Conservation (phyloP, 2,888 invertebrate species). For the Cataglyphis rosenhaueri region DNA sequence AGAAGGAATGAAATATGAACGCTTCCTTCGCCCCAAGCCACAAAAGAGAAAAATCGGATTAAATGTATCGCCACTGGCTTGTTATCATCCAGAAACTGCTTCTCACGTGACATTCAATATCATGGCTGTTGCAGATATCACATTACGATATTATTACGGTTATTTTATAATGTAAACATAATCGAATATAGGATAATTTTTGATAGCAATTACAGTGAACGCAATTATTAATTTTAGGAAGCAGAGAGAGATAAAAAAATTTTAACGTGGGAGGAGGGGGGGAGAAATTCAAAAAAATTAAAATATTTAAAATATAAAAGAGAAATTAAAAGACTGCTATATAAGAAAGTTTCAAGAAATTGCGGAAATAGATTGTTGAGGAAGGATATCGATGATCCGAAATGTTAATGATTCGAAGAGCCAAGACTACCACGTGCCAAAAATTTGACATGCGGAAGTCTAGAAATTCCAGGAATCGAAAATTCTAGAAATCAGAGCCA, state of each 20-base stretch:
- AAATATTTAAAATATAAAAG: neutral
- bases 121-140: neutral
- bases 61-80: slow-evolving; percentile 13
- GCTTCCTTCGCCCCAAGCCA: neutral
- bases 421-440: neutral
- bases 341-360: neutral
- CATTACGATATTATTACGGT: neutral
- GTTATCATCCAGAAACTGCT: slow-evolving; percentile 19
- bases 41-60: slow-evolving; percentile 34
- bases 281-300: neutral
- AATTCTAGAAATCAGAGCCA: neutral
- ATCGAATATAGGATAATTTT: neutral
- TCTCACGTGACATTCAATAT: slow-evolving; percentile 41
- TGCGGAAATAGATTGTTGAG: no score
- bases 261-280: neutral
- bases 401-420: slow-evolving; percentile 8
- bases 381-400: neutral
- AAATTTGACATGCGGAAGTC: neutral
- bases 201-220: neutral
- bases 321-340: neutral
- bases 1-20: slow-evolving; percentile 43
- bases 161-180: neutral
- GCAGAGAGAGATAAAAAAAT: neutral
- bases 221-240: neutral
- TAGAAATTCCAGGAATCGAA: neutral